Base-by-base conservation (phyloP, 2,888 invertebrate genomes). In the Sussaba pulchella region DNA sequence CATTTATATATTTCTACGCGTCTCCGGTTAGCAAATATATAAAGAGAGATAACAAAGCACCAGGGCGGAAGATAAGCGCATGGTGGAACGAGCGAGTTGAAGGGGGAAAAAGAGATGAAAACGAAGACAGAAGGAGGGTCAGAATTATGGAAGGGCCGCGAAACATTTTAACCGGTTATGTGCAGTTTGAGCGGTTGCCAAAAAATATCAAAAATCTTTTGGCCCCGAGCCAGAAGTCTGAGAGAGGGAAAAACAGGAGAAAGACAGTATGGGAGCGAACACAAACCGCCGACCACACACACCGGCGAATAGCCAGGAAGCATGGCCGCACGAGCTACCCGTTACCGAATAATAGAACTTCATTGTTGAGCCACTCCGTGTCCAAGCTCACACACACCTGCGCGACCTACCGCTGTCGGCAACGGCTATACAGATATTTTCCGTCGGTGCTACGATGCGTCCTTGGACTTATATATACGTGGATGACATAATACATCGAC, bases 131-230 rank as follows among this genome's bases (percentile, higher is more conserved):
- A 31, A 74, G 78, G 64, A 70, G 63, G 67, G 70, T 36, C 63
- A 17, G 26, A 66, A 63, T 66, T 67, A 76, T 66, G 59, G 75
- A 78, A 75, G 80, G 67, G 81, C 83, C 84, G 85, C 83, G 87
- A 88, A 89, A 90, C 88, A 89, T 90, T 90, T 89, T 85, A 88
- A 86, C 86, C 83, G 84, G 88, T 88, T 88, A 86, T 87, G 87
- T 87, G 86, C 84, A 86, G 86, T 86, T 88, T 87, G 89, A 89
- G 82, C 61, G 74, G 84, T 78, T 85, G 90, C 90, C 90, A 90
- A 90, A 89, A 89, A 89, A 90, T 90, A 89, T 89, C 86, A 89
- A 89, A 90, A 90, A 89, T 90, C 86, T 85, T 80, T 85, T 90
- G 90, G 90, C 88, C 17, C 10, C 1, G 10, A 52, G 87, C 90